Conservation (phyloP, 1,140 invertebrate species). For the Caenorhabditis tropicalis region DNA sequence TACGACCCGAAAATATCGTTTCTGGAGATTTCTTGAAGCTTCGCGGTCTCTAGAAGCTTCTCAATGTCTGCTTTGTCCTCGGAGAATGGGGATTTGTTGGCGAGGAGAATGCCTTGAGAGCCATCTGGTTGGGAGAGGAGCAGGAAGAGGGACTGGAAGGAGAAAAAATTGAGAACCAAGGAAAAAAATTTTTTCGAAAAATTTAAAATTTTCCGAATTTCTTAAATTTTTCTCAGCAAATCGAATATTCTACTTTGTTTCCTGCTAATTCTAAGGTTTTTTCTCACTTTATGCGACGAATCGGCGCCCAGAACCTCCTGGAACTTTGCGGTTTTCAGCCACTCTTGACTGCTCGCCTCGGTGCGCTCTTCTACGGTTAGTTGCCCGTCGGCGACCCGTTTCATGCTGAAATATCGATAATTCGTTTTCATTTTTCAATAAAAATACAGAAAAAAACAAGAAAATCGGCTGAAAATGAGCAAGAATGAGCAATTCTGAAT, state of each 20-base stretch:
- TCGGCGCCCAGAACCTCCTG: constrained; percentile 54
- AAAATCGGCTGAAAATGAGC: background rate
- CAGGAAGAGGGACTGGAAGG: constrained; percentile 51
- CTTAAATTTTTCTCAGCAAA: background rate
- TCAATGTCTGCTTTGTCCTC: constrained; percentile 40
- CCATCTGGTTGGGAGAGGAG: constrained; percentile 49
- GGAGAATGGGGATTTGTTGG: constrained; percentile 54
- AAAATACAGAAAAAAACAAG: background rate
- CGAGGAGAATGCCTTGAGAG: constrained; percentile 50
- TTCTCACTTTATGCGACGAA: constrained; percentile 46
- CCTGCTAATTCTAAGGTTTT: background rate
- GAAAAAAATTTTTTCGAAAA: too few relatives aligned
- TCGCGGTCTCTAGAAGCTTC: constrained; percentile 2
- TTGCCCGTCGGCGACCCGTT: background rate
- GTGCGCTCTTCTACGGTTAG: background rate
- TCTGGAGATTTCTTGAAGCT: constrained; percentile 54
- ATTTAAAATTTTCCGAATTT: too few relatives aligned
- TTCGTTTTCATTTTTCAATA: background rate
- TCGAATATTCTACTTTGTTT: background rate
- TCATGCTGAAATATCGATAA: background rate
- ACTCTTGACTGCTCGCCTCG: background rate
- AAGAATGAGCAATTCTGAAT: background rate
- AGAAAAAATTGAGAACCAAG: background rate
- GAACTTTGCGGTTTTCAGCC: constrained; percentile 41
- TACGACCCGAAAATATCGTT: constrained; percentile 62